These are phyloP conservation scores for Pasiphila rectangulata DNA, from an alignment of 2,888 invertebrate genomes.

Conservation along the genomic window DNA sequence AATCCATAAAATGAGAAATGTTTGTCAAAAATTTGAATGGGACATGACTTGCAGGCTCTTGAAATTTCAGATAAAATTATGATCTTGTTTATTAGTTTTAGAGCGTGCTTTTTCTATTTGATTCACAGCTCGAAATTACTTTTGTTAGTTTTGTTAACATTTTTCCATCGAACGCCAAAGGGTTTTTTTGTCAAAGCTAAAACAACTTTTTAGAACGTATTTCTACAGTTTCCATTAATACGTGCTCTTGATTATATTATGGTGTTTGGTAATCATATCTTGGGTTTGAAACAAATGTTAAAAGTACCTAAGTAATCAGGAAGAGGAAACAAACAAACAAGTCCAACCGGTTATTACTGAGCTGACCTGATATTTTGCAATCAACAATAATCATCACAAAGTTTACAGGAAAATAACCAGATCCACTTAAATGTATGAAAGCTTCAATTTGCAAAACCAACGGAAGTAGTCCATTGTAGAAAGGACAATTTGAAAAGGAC, in stretches of 20 bases:
- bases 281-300: too few species aligned
- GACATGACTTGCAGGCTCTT: too few species aligned
- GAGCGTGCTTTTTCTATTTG: too few species aligned
- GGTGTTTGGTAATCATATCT: too few species aligned
- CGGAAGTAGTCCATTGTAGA: conserved; percentile 13
- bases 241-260: too few species aligned
- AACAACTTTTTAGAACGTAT: too few species aligned
- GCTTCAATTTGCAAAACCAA: conserved; percentile 3
- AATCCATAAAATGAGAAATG: too few species aligned
- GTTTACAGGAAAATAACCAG: conserved; percentile 7
- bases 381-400: conserved; percentile 3
- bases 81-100: too few species aligned
- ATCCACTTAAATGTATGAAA: background rate
- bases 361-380: conserved; percentile 7
- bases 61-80: too few species aligned
- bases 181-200: background rate
- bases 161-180: background rate
- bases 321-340: conserved; percentile 11
- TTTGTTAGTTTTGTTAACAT: background rate
- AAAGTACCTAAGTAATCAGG: conserved; percentile 8
- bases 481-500: conserved; percentile 13
- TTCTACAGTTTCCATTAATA: too few species aligned
- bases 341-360: conserved; percentile 10
- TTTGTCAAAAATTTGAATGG: too few species aligned
- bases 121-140: background rate